phyloP scores from a whole-genome alignment of 2,797 vertebrate species.

The Chiroxiphia lanceolata region DNA sequence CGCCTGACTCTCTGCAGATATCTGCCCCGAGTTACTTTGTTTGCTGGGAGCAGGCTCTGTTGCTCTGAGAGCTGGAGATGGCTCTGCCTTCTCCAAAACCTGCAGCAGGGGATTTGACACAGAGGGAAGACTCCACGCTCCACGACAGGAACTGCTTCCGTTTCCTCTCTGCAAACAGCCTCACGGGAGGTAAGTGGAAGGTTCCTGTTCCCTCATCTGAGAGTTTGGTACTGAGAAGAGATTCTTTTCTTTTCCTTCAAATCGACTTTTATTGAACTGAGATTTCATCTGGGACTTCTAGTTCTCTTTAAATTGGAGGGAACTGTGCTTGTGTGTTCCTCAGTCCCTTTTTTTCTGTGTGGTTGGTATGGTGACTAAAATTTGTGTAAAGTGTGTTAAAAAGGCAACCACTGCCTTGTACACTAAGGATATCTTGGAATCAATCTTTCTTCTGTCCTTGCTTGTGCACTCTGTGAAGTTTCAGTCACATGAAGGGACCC shows the following conservation, averaged over 20 bases:
- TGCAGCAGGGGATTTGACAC: not conserved
- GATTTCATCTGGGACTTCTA: not conserved
- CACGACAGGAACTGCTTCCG: not conserved
- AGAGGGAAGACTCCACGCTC: not conserved
- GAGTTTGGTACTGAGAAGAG: not conserved
- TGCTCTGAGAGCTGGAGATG: not conserved
- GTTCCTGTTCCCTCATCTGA: not conserved
- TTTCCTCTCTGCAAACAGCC: conserved; percentile 59
- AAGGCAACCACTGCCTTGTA: not conserved
- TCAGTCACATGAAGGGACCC: not conserved
- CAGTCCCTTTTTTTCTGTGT: not conserved
- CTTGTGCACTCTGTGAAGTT: not conserved
- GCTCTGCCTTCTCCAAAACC: conserved; percentile 10
- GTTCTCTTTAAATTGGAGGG: not conserved
- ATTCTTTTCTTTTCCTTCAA: not conserved
- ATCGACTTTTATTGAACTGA: not conserved
- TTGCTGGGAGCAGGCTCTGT: not conserved
- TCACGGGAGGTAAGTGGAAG: conserved; percentile 51
- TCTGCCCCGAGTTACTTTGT: not conserved
- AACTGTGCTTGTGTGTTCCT: not conserved
- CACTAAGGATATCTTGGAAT: not conserved
- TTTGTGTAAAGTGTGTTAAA: not conserved
- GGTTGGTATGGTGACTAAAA: not conserved
- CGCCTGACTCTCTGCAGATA: not conserved
- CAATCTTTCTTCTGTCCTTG: not conserved